Base-by-base conservation (phyloP, 2,113 vertebrate species). In the Brienomyrus longianalis region DNA sequence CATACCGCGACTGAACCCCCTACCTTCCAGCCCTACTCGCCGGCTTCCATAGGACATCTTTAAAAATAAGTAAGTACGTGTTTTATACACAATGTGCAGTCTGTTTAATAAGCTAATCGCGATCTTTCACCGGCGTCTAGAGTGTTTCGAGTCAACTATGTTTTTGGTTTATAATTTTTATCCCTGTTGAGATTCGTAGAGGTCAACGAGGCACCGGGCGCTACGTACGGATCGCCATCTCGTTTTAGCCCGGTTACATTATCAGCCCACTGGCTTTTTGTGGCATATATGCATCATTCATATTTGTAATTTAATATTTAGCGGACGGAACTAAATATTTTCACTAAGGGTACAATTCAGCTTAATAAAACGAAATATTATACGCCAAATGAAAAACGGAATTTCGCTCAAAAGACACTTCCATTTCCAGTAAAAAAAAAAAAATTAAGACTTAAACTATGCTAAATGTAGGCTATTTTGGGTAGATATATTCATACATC, bases 1-100 rank as follows among this genome's bases (percentile, higher is more conserved):
- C 92, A 94, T 92, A 92, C 92, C 91, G 91, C 90, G 80, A 89
- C 91, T 90, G 45, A 86, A 88, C 13, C 51, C 27, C 47, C 48
- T 45, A 54, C 91, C 70, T 87, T 54, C n/a, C 85, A 52, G 85
- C 48, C n/a, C 27, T 13, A 39, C 85, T 31, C 59, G 54, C 56
- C 84, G 83, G 83, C 19, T 51, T 90, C 59, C 59, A 19, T 10
- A 45, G 56, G 35, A 87, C 56, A 62, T 87, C 66, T 43, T 43
- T 15, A 52, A 80, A 31, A 70, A 31, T 70, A 70, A 70, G 89
- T 90, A 88, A 21, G 86, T 88, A 21, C 56, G n/a, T 88, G 17
- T 88, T 52, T 15, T 21, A 45, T 35, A 8, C 6, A 35, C 19
- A 56, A 11, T 51, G 27, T 5, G 45, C n/a, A 15, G 84, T 35